phyloP scores from a whole-genome alignment of 2,797 vertebrate species.

The Amblyraja radiata region DNA sequence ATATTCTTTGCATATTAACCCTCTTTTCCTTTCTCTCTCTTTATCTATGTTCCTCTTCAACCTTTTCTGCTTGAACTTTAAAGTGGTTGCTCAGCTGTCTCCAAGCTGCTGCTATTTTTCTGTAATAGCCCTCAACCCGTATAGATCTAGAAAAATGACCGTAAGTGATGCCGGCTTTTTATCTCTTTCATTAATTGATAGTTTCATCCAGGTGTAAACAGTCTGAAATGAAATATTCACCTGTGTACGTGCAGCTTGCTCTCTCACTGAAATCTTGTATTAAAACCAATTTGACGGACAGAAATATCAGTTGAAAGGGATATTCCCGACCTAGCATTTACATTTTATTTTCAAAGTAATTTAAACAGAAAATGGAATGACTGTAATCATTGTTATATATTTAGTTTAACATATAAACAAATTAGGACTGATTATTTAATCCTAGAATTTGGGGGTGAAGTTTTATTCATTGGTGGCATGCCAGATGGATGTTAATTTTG shows the following conservation, averaged over 20 bases:
- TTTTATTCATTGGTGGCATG: background rate
- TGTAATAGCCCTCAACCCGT: constrained; percentile 91
- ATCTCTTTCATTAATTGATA: background rate
- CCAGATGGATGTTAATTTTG: background rate
- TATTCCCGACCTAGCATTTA: background rate
- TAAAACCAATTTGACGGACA: background rate
- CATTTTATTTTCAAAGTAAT: background rate
- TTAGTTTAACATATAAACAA: background rate
- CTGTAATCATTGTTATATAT: no score
- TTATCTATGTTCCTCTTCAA: constrained; percentile 21
- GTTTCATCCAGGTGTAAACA: background rate
- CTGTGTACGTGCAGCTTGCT: background rate
- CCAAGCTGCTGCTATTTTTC: constrained; percentile 90
- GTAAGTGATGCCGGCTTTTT: constrained; percentile 59
- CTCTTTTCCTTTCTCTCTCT: background rate
- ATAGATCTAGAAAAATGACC: constrained; percentile 67
- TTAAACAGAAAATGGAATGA: background rate
- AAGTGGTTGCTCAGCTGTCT: constrained; percentile 86
- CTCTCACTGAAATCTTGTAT: background rate
- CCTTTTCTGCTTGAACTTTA: constrained; percentile 16
- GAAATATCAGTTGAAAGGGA: background rate
- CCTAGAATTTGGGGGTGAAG: background rate
- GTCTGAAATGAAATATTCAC: background rate
- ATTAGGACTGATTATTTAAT: background rate
- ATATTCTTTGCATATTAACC: constrained; percentile 6